phyloP scores from a whole-genome alignment of 2,888 invertebrate species.

The Meliscaeva auricollis region DNA sequence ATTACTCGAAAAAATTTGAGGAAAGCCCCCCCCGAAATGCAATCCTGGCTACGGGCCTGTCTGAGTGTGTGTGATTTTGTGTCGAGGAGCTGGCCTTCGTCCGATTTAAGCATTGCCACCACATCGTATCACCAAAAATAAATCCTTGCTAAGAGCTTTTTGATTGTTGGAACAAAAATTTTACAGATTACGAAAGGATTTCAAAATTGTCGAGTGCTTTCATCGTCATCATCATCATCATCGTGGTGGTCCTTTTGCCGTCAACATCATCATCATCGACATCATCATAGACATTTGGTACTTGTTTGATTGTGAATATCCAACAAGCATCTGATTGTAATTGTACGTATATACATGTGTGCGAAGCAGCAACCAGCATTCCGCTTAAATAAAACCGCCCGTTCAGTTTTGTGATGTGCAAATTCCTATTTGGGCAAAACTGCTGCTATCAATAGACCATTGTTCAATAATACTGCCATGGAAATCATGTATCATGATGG shows the following conservation, averaged over 20 bases:
- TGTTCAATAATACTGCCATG: constrained; percentile 54
- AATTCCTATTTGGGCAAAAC: constrained; percentile 58
- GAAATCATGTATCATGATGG: constrained; percentile 33
- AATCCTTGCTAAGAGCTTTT: constrained; percentile 77
- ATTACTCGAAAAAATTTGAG: no score
- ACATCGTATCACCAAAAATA: constrained; percentile 76
- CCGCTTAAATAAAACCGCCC: constrained; percentile 56
- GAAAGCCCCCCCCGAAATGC: no score
- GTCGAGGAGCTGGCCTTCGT: constrained; percentile 31
- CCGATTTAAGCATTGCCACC: constrained; percentile 56
- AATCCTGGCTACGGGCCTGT: no score
- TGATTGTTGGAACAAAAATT: constrained; percentile 78
- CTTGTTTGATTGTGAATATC: constrained; percentile 68
- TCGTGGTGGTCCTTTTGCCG: constrained; percentile 43
- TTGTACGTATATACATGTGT: constrained; percentile 57
- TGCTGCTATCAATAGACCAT: constrained; percentile 63
- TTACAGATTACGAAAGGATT: constrained; percentile 77
- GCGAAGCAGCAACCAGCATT: constrained; percentile 46
- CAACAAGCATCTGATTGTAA: constrained; percentile 71
- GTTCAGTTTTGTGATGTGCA: constrained; percentile 50
- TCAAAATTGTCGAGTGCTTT: constrained; percentile 70
- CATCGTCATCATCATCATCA: constrained; percentile 53
- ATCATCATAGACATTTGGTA: constrained; percentile 9
- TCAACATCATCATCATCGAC: constrained; percentile 30
- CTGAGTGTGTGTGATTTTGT: constrained; percentile 32